phyloP scores from a whole-genome alignment of 2,113 vertebrate species.

The Rhagologus leucostigma region DNA sequence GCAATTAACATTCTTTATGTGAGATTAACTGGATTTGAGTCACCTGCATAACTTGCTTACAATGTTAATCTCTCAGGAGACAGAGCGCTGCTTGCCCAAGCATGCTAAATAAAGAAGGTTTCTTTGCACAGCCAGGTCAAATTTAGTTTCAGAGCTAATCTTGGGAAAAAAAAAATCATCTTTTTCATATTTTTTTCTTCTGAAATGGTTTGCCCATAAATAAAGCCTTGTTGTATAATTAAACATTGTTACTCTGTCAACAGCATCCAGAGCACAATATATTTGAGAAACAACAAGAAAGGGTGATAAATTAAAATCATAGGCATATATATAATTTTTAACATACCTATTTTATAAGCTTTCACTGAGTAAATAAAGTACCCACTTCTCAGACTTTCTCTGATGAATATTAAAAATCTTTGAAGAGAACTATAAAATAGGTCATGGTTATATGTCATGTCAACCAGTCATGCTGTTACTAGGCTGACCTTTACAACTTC shows the following conservation, averaged over 20 bases:
- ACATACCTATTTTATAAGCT: conserved; percentile 31
- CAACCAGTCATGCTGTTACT: not conserved
- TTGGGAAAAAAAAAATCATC: not conserved
- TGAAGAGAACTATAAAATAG: conserved; percentile 43
- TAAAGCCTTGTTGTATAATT: conserved; percentile 9
- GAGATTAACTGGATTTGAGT: conserved; percentile 77
- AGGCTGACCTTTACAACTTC: conserved; percentile 25
- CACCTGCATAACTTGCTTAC: conserved; percentile 73
- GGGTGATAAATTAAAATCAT: conserved; percentile 33
- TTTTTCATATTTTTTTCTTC: not conserved
- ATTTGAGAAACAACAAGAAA: not conserved
- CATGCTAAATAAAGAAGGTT: conserved; percentile 40
- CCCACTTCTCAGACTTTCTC: not conserved
- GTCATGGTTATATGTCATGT: not conserved
- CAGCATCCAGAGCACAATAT: conserved; percentile 8
- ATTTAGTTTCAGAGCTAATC: conserved; percentile 35
- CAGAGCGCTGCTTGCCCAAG: not conserved
- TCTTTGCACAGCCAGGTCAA: conserved; percentile 31
- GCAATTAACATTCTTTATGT: conserved; percentile 73
- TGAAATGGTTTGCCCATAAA: not conserved
- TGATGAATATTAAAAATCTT: conserved; percentile 38
- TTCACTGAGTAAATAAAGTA: conserved; percentile 42
- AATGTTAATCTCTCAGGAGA: conserved; percentile 72
- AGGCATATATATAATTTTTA: not conserved
- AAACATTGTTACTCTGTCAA: conserved; percentile 10